Base-by-base conservation (phyloP, 2,888 invertebrate genomes). In the Epirrita christyi region DNA sequence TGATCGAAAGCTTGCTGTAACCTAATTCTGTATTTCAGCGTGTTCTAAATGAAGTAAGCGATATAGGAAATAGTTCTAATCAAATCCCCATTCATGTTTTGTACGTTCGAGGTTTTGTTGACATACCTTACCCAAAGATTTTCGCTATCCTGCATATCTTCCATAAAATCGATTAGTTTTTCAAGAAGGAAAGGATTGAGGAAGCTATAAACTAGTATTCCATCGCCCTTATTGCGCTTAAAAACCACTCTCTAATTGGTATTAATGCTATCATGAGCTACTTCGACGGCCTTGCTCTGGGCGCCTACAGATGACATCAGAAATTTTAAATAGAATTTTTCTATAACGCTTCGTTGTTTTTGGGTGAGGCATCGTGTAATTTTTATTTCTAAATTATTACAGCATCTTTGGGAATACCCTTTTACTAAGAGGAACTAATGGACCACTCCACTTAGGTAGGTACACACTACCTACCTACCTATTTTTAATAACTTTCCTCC, bases 261-360 rank as follows among this genome's bases (percentile, higher is more conserved):
- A 64, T 62, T 69, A 11, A 72, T 70, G 71, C 68, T 73, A 68
- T 69, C 66, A 70, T 63, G 70, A 67, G 66, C 68, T 73, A 73
- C 71, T 73, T 70, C 62, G 63, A 59, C 72, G 87, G 82, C 87
- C 86, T 88, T 85, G 87, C 65, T 66, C 67, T 66, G 66, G 71
- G 81, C 85, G 81, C 86, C 84, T 86, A 86, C 82, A 81, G 72
- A 75, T 91, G 91, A 91, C 89, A 90, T 90, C 91, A 91, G 77
- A 83, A 78, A 82, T 84, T 87, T 80, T 85, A 89, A 88, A 91
- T 91, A 91, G 90, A 87, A 64, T 79, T 77, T 73, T 73, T 68
- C 66, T 75, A 74, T 72, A 78, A 72, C 78, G 72, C 36, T 70
- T 73, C 38, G 68, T 74, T 77, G 76, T 80, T 80, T 77, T 73